Evolutionary conservation across 2,113 vertebrate genomes (phyloP).

Genomic region (Podarcis raffonei): DNA sequence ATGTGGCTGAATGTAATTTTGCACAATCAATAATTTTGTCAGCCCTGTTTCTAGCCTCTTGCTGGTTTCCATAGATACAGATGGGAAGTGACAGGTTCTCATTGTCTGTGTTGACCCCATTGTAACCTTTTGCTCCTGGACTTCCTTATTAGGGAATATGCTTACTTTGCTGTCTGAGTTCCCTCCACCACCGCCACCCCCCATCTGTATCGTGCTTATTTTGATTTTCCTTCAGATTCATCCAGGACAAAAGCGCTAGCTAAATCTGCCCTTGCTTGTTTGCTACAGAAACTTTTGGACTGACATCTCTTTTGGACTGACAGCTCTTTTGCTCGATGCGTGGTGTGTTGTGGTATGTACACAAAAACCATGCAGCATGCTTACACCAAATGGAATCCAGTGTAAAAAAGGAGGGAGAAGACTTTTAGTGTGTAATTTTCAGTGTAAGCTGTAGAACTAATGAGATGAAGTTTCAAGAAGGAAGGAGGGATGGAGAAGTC

Average conservation of each 20-base stretch:
- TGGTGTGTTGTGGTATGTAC: background rate
- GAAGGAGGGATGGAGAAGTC: background rate
- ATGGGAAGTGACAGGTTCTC: constrained; percentile 19
- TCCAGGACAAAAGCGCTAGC: background rate
- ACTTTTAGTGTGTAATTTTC: background rate
- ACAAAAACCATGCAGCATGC: background rate
- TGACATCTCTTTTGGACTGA: background rate
- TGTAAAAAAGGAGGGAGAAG: background rate
- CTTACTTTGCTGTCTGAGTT: background rate
- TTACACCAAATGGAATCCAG: background rate
- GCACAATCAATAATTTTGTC: constrained; percentile 62
- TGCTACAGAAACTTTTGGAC: background rate
- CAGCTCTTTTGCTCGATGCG: background rate
- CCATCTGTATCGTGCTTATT: background rate
- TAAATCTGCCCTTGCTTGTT: background rate
- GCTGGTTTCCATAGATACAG: constrained; percentile 60
- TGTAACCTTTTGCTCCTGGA: constrained; percentile 30
- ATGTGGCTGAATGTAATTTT: constrained; percentile 13
- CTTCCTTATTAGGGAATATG: background rate
- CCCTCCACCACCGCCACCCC: background rate
- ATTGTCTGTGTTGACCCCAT: constrained; percentile 18
- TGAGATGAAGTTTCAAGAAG: background rate
- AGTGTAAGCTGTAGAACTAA: background rate
- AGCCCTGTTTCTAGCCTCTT: constrained; percentile 36
- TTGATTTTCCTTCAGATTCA: background rate